Evolutionary conservation across 1,140 invertebrate genomes (phyloP).

Genomic region (Venturia canescens): DNA sequence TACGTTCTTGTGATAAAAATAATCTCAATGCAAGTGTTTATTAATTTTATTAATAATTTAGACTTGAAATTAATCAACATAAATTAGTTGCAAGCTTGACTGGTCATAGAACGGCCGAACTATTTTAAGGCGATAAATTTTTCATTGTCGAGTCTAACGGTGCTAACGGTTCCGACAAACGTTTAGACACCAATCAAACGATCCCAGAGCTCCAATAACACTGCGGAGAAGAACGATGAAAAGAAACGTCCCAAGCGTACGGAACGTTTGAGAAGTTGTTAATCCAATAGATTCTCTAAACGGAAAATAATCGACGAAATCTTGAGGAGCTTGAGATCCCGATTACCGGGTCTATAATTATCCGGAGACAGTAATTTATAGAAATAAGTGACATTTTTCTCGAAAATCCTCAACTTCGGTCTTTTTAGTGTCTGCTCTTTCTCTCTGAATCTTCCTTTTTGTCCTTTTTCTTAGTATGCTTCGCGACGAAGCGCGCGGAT

Average conservation of each 20-base stretch:
- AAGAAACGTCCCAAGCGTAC: not conserved
- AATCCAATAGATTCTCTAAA: not conserved
- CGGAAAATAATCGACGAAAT: slow-evolving; percentile 8
- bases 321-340: slow-evolving; percentile 5
- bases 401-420: not conserved
- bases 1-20: too few relatives aligned
- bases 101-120: too few relatives aligned
- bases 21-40: too few relatives aligned
- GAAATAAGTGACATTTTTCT: slow-evolving; percentile 19
- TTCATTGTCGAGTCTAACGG: not conserved
- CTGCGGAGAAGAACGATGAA: not conserved
- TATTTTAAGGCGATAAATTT: not conserved
- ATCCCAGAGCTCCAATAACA: not conserved
- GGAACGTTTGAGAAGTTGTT: not conserved
- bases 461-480: slow-evolving; percentile 1
- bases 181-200: not conserved
- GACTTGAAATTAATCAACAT: too few relatives aligned
- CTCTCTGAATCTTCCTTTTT: not conserved
- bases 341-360: slow-evolving; percentile 19
- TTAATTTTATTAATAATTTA: too few relatives aligned
- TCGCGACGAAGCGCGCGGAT: not conserved
- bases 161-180: not conserved
- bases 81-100: too few relatives aligned
- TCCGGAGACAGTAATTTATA: slow-evolving; percentile 9
- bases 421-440: not conserved